Evolutionary conservation across 2,797 vertebrate genomes (phyloP).

Genomic region (Gallinago solitaria): DNA sequence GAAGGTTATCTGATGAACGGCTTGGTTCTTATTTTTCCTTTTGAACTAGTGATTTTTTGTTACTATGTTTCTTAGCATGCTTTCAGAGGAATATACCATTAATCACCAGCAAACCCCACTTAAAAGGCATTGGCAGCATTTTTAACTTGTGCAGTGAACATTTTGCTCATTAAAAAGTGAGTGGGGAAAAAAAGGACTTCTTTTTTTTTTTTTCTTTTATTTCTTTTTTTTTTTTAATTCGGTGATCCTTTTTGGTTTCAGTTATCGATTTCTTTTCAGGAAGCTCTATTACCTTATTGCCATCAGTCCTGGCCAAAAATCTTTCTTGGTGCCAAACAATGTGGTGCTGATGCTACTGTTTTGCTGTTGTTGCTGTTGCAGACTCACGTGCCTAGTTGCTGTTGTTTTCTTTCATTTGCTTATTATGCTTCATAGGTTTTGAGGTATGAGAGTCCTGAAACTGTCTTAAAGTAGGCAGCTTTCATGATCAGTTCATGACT

Average conservation of each 20-base stretch:
- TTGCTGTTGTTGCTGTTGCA: background rate
- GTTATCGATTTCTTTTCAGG: background rate
- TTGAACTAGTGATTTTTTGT: background rate
- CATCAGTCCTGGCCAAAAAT: background rate
- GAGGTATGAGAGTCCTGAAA: background rate
- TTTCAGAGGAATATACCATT: background rate
- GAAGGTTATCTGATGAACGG: background rate
- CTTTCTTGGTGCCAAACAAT: background rate
- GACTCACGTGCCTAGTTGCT: background rate
- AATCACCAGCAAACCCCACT: background rate
- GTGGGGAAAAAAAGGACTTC: background rate
- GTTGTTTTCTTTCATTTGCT: background rate
- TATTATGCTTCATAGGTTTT: background rate
- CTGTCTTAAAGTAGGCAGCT: background rate
- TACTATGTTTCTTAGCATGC: background rate
- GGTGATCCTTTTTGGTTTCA: background rate
- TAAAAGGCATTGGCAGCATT: background rate
- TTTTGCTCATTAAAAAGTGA: constrained; percentile 41
- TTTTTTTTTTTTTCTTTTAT: background rate
- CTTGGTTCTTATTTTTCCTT: background rate
- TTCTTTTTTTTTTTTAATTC: background rate
- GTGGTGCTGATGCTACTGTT: background rate
- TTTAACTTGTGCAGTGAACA: background rate
- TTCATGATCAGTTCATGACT: background rate
- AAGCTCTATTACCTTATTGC: background rate